Evolutionary conservation across 1,140 invertebrate genomes (phyloP).

Genomic region (Rhagoletis pomonella): DNA sequence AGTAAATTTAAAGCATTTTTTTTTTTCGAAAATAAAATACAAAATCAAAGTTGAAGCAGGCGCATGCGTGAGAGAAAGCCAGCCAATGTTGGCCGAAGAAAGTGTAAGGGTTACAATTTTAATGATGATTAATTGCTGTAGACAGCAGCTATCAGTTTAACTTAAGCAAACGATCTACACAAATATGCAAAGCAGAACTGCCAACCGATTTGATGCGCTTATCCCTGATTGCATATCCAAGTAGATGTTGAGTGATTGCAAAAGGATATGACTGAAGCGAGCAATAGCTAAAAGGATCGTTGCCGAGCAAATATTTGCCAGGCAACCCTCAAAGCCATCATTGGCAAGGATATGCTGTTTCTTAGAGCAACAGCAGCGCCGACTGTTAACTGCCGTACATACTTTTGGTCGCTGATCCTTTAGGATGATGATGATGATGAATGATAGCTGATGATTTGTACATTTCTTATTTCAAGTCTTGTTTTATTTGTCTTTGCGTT

Average conservation of each 20-base stretch:
- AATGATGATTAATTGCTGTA: conserved; percentile 52
- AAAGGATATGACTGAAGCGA: background rate
- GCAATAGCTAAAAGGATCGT: background rate
- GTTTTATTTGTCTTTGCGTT: conserved; percentile 27
- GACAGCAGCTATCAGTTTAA: conserved; percentile 44
- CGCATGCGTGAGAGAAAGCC: background rate
- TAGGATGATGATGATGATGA: background rate
- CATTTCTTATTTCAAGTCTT: conserved; percentile 14
- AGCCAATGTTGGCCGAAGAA: background rate
- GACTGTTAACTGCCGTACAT: background rate
- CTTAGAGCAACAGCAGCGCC: background rate
- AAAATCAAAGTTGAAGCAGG: background rate
- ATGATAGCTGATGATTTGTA: conserved; percentile 54
- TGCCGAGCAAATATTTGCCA: background rate
- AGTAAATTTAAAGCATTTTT: conserved; percentile 23
- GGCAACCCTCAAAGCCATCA: background rate
- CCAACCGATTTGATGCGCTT: background rate
- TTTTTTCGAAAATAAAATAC: background rate
- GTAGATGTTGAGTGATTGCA: conserved; percentile 28
- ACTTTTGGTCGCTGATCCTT: background rate
- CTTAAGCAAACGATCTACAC: conserved; percentile 14
- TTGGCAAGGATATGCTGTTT: background rate
- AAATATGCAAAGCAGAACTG: background rate
- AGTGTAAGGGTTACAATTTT: conserved; percentile 47
- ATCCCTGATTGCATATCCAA: conserved; percentile 13